A percentile compares a stretch with the other conserved stretches of the same genome.
Conservation (phyloP, 1,140 invertebrate genomes). For the Antheraea pernyi region DNA sequence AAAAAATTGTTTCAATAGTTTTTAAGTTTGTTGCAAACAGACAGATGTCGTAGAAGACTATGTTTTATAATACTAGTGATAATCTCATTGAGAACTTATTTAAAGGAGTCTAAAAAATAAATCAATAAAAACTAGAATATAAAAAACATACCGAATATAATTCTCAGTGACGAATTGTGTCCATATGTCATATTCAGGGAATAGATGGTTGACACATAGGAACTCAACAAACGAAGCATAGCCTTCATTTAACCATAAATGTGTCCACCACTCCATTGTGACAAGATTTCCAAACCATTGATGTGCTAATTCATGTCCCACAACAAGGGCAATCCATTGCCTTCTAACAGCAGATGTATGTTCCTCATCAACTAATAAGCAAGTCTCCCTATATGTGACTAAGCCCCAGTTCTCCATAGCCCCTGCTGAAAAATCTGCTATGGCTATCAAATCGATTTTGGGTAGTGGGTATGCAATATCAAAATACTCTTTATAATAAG, state of each 20-base stretch:
- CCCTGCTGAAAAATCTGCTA: slow-evolving; percentile 94
- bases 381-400: slow-evolving; percentile 87
- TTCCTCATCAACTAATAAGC: slow-evolving; percentile 89
- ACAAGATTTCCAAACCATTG: slow-evolving; percentile 94
- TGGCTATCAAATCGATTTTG: slow-evolving; percentile 97
- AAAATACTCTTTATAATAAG: slow-evolving; percentile 97
- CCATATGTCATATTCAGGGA: slow-evolving; percentile 96
- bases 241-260: slow-evolving; percentile 95
- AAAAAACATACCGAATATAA: slow-evolving; percentile 80
- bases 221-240: slow-evolving; percentile 95
- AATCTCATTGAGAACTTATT: no score
- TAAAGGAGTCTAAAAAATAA: no score
- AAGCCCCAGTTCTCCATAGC: slow-evolving; percentile 99
- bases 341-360: slow-evolving; percentile 91
- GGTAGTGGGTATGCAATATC: slow-evolving; percentile 96
- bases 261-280: slow-evolving; percentile 95
- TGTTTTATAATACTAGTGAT: no score
- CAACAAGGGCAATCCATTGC: slow-evolving; percentile 92
- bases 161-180: slow-evolving; percentile 94
- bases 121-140: neutral
- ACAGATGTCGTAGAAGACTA: no score
- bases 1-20: no score
- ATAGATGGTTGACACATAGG: slow-evolving; percentile 91
- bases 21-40: no score
- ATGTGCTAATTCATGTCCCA: slow-evolving; percentile 94